These are phyloP conservation scores for Gallinago solitaria DNA, from an alignment of 2,797 vertebrate species.

Conservation along the genomic window DNA sequence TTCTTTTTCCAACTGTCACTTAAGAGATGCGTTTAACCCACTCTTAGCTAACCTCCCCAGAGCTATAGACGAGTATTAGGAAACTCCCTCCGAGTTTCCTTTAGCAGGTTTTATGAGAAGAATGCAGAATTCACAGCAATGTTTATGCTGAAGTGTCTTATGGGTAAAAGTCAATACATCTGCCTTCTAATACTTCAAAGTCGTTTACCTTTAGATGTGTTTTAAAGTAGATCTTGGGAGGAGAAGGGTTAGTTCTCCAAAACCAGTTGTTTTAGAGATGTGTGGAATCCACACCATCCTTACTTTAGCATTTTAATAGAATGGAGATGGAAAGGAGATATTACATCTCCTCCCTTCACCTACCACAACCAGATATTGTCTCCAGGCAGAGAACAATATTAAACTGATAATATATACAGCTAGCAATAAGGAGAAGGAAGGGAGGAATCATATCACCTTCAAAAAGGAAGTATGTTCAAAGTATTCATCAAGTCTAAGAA, in stretches of 20 bases:
- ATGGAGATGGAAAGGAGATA: background rate
- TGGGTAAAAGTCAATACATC: background rate
- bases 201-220: background rate
- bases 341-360: background rate
- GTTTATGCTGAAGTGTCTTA: background rate
- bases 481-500: background rate
- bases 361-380: background rate
- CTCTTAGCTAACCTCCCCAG: background rate
- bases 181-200: background rate
- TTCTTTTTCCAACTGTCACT: background rate
- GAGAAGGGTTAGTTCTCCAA: background rate
- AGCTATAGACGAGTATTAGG: background rate
- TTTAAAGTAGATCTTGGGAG: background rate
- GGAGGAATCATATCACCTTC: background rate
- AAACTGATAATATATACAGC: background rate
- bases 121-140: background rate
- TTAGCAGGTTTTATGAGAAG: background rate
- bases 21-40: background rate
- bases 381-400: constrained; percentile 9
- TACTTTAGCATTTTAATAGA: background rate
- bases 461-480: background rate
- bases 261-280: background rate
- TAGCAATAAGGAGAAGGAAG: background rate
- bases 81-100: background rate
- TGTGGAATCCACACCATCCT: background rate